Conservation (phyloP, 2,113 vertebrate genomes). For the Colinus virginianus region DNA sequence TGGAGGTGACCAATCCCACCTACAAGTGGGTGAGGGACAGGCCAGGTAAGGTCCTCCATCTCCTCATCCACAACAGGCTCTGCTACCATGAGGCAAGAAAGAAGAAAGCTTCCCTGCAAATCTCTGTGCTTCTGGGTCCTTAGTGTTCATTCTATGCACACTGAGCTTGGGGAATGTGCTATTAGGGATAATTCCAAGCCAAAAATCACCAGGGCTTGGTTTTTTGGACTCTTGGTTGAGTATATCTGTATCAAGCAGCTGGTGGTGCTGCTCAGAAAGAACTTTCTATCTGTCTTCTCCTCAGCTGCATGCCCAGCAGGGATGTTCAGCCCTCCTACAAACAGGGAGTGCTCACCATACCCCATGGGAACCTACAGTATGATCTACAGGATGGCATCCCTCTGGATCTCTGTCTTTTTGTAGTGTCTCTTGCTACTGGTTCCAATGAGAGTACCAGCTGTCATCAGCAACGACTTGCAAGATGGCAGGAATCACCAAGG, state of each 20-base stretch:
- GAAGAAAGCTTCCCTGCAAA: not conserved
- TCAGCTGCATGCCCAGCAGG: slow-evolving; percentile 14
- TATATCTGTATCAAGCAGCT: not conserved
- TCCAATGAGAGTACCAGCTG: not conserved
- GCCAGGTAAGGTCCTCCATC: not conserved
- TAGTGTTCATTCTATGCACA: not conserved
- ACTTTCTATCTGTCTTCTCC: not conserved
- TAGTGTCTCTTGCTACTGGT: not conserved
- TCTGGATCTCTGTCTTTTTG: not conserved
- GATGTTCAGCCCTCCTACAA: not conserved
- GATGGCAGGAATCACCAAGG: not conserved
- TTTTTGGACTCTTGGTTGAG: not conserved
- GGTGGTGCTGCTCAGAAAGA: not conserved
- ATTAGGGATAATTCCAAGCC: not conserved
- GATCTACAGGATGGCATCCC: not conserved
- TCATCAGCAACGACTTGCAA: not conserved
- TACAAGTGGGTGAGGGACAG: not conserved
- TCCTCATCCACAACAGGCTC: not conserved
- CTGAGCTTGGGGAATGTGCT: not conserved
- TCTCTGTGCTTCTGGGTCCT: not conserved
- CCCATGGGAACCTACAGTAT: not conserved
- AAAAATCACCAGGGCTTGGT: not conserved
- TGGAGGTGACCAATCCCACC: not conserved
- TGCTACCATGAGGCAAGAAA: not conserved
- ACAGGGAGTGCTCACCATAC: not conserved